Percentiles rank a stretch among this genome's conserved stretches.
Evolutionary conservation across 2,888 invertebrate species (phyloP).

Genomic region (Meiosimyza platycephala): DNA sequence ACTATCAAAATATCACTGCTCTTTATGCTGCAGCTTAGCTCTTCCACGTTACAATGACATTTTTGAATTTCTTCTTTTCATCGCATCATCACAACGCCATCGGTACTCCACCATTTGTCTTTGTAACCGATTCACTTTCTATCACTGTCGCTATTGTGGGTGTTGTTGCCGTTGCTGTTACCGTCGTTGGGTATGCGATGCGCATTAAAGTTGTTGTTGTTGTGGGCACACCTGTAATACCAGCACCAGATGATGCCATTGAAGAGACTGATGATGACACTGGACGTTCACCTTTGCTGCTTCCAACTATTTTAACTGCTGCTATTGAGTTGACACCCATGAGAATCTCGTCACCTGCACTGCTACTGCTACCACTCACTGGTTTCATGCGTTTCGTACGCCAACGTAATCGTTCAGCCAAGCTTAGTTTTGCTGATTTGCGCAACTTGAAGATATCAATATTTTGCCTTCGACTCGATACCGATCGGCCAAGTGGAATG

Average conservation of each 20-base stretch:
- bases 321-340: background rate
- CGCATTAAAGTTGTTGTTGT: constrained; percentile 6
- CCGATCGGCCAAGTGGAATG: background rate
- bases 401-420: constrained; percentile 48
- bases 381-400: constrained; percentile 37
- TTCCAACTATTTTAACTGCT: background rate
- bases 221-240: too few species aligned
- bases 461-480: background rate
- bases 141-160: constrained; percentile 16
- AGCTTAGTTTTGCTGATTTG: constrained; percentile 2
- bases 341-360: constrained; percentile 29
- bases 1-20: too few species aligned
- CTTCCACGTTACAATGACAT: background rate
- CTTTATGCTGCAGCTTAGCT: background rate
- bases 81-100: constrained; percentile 13
- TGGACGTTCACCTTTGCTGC: background rate
- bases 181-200: constrained; percentile 23
- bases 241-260: background rate
- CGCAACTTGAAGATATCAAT: background rate
- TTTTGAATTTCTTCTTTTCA: background rate
- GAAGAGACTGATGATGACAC: constrained; percentile 3
- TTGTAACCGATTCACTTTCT: constrained; percentile 13
- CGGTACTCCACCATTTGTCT: constrained; percentile 5
- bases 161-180: background rate
- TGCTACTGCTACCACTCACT: background rate